phyloP scores from a whole-genome alignment of 2,797 vertebrate species.

The Oryzias sinensis region DNA sequence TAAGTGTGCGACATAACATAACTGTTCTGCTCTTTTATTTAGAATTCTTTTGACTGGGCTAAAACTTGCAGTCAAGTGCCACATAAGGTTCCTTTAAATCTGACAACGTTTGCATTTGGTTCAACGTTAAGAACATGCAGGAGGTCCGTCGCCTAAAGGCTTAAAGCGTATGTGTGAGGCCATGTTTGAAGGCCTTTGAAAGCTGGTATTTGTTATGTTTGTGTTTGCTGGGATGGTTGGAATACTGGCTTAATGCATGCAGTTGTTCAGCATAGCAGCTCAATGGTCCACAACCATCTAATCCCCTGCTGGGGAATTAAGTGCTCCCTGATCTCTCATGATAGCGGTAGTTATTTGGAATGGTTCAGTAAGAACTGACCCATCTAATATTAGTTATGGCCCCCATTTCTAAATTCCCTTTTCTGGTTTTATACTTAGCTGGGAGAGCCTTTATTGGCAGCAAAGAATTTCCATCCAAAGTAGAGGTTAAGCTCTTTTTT shows the following conservation, averaged over 20 bases:
- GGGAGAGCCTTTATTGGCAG: constrained; percentile 37
- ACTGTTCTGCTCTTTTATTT: constrained; percentile 8
- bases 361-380: constrained; percentile 41
- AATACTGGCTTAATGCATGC: constrained; percentile 8
- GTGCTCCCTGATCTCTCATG: constrained; percentile 32
- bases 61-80: constrained; percentile 3
- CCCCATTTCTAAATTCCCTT: constrained; percentile 26
- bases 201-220: constrained; percentile 12
- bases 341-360: constrained; percentile 43
- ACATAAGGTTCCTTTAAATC: constrained; percentile 25
- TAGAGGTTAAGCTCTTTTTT: constrained; percentile 21
- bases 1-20: constrained; percentile 63
- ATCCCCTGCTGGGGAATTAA: constrained; percentile 26
- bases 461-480: constrained; percentile 33
- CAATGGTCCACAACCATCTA: constrained; percentile 16
- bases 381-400: constrained; percentile 59
- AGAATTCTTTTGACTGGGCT: background rate
- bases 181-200: constrained; percentile 14
- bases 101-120: constrained; percentile 19
- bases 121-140: constrained; percentile 28
- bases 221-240: constrained; percentile 4
- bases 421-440: constrained; percentile 40
- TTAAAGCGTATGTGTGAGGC: constrained; percentile 19
- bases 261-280: constrained; percentile 2
- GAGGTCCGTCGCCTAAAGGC: constrained; percentile 8